A percentile compares a stretch with the other conserved stretches of the same genome.
phyloP scores from a whole-genome alignment of 2,113 vertebrate species.

The Etia nguti region DNA sequence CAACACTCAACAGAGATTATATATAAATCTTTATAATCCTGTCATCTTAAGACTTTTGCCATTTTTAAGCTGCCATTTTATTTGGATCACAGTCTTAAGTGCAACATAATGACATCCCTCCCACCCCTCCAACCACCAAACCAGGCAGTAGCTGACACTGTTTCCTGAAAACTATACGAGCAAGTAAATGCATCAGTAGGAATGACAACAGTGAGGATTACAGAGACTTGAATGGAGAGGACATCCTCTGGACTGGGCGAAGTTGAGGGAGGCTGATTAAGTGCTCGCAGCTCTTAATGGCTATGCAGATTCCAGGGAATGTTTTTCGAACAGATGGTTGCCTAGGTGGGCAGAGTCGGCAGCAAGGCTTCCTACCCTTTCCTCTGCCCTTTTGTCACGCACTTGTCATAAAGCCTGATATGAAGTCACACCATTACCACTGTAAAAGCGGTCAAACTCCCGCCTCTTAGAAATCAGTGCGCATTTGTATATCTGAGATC shows the following conservation, averaged over 20 bases:
- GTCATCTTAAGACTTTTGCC: not conserved
- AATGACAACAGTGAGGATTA: not conserved
- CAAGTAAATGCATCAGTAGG: not conserved
- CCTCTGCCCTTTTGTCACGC: constrained; percentile 18
- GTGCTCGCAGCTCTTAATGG: constrained; percentile 29
- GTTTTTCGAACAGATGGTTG: constrained; percentile 53
- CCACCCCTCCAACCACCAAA: not conserved
- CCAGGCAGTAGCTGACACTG: not conserved
- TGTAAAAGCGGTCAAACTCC: not conserved
- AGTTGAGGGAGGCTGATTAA: constrained; percentile 18
- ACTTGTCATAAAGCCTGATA: constrained; percentile 19
- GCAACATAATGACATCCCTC: not conserved
- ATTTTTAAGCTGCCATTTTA: not conserved
- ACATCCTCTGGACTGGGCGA: not conserved
- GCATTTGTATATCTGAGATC: not conserved
- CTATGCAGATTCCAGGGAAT: constrained; percentile 2
- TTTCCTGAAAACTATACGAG: not conserved
- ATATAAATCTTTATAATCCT: not conserved
- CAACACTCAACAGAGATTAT: not conserved
- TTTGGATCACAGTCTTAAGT: not conserved
- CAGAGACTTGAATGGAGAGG: not conserved
- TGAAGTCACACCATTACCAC: not conserved
- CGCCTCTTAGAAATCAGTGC: not conserved
- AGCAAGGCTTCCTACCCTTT: constrained; percentile 24
- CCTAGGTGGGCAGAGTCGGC: not conserved